These are phyloP conservation scores for Nephrocerus scutellatus DNA, from an alignment of 2,888 invertebrate species.

Conservation along the genomic window DNA sequence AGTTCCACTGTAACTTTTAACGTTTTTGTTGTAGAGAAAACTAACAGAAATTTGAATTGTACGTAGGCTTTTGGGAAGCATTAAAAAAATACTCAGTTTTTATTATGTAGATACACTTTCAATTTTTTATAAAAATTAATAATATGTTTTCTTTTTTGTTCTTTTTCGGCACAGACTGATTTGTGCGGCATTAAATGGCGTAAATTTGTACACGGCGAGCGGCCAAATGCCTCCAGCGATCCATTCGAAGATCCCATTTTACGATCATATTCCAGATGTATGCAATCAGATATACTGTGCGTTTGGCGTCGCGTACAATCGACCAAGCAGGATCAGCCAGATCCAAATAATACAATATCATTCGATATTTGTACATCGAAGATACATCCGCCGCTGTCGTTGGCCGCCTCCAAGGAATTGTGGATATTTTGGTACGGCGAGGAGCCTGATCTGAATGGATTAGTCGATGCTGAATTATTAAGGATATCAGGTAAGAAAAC, in stretches of 20 bases:
- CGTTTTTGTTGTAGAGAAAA: too few species aligned
- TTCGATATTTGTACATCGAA: slow-evolving; percentile 48
- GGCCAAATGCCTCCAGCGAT: slow-evolving; percentile 51
- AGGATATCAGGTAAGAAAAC: slow-evolving; percentile 74
- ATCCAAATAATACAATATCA: slow-evolving; percentile 49
- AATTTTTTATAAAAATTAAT: slow-evolving; percentile 6
- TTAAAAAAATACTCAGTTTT: not conserved
- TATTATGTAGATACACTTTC: not conserved
- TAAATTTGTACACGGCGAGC: slow-evolving; percentile 76
- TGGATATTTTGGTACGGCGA: slow-evolving; percentile 99
- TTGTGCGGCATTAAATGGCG: slow-evolving; percentile 99
- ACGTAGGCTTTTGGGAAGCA: too few species aligned
- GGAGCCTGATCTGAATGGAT: slow-evolving; percentile 80
- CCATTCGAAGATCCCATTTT: slow-evolving; percentile 86
- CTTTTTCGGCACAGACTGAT: slow-evolving; percentile 76
- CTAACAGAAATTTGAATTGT: too few species aligned
- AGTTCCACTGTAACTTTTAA: too few species aligned
- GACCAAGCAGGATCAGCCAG: slow-evolving; percentile 50
- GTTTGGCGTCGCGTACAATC: slow-evolving; percentile 90
- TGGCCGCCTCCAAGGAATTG: slow-evolving; percentile 88
- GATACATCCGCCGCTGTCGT: slow-evolving; percentile 68
- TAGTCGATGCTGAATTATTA: slow-evolving; percentile 79
- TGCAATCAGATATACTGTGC: slow-evolving; percentile 91
- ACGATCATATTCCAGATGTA: slow-evolving; percentile 83
- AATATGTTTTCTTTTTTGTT: slow-evolving; percentile 11